A percentile compares a stretch with the other conserved stretches of the same genome.
These are phyloP conservation scores for Temnothorax rugatulus DNA, from an alignment of 2,888 invertebrate genomes.

Conservation along the genomic window DNA sequence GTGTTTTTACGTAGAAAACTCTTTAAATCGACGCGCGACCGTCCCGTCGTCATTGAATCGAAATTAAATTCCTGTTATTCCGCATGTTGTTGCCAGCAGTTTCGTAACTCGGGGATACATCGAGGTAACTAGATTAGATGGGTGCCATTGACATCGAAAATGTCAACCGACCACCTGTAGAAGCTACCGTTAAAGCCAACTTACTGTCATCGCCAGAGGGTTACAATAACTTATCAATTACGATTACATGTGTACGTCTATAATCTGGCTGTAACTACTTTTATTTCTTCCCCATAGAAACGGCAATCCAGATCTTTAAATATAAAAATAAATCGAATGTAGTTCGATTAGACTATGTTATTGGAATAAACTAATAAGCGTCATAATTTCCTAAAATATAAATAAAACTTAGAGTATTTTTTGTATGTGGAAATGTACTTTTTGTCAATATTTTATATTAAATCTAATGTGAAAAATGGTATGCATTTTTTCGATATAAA, in stretches of 20 bases:
- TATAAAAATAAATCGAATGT: not conserved
- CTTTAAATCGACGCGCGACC: not conserved
- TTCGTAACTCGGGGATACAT: slow-evolving; percentile 62
- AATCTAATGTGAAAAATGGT: not conserved
- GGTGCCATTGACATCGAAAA: slow-evolving; percentile 72
- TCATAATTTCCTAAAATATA: slow-evolving; percentile 10
- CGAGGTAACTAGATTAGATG: slow-evolving; percentile 42
- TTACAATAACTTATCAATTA: slow-evolving; percentile 49
- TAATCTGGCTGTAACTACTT: not conserved
- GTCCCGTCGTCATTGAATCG: slow-evolving; percentile 17
- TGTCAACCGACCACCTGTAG: slow-evolving; percentile 75
- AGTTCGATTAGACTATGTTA: not conserved
- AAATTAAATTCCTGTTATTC: slow-evolving; percentile 34
- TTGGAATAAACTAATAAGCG: not conserved
- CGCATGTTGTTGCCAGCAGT: slow-evolving; percentile 64
- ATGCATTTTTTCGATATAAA: not conserved
- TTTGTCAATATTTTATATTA: not conserved
- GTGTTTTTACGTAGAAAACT: not conserved
- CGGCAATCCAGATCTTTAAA: not conserved
- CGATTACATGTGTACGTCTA: not conserved
- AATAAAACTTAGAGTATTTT: not conserved
- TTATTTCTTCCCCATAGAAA: not conserved
- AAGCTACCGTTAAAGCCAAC: slow-evolving; percentile 66
- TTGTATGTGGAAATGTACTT: not conserved
- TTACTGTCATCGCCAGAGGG: slow-evolving; percentile 56